Evolutionary conservation across 2,888 invertebrate species (phyloP).

Genomic region (Trachelus stipa): DNA sequence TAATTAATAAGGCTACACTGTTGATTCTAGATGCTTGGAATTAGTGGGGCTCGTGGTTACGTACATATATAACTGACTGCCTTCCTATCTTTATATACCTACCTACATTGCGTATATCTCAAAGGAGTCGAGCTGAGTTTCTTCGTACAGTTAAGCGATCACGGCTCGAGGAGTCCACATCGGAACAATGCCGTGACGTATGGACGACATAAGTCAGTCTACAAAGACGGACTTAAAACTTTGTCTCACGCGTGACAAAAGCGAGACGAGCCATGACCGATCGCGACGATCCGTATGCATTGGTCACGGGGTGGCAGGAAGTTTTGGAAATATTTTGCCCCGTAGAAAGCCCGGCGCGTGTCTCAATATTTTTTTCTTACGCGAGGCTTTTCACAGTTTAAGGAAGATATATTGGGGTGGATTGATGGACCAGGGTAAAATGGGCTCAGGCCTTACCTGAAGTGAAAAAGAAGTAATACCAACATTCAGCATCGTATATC

Average conservation of each 20-base stretch:
- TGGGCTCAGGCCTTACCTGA: background rate
- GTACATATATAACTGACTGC: background rate
- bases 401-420: constrained; percentile 41
- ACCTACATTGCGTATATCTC: background rate
- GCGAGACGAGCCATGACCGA: constrained; percentile 27
- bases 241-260: constrained; percentile 43
- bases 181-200: constrained; percentile 51
- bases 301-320: constrained; percentile 49
- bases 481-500: background rate
- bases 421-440: background rate
- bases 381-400: constrained; percentile 47
- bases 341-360: constrained; percentile 43
- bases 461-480: background rate
- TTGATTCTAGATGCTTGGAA: background rate
- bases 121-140: constrained; percentile 8
- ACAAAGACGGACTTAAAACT: constrained; percentile 44
- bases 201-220: constrained; percentile 54
- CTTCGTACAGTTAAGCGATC: constrained; percentile 37
- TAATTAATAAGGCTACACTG: background rate
- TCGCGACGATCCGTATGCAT: constrained; percentile 39
- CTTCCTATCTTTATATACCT: background rate
- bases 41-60: background rate
- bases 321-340: constrained; percentile 62
- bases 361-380: constrained; percentile 54
- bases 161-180: constrained; percentile 21